A percentile compares a stretch with the other conserved stretches of the same genome.
Evolutionary conservation across 2,797 vertebrate species (phyloP).

Genomic region (Microcaecilia unicolor): DNA sequence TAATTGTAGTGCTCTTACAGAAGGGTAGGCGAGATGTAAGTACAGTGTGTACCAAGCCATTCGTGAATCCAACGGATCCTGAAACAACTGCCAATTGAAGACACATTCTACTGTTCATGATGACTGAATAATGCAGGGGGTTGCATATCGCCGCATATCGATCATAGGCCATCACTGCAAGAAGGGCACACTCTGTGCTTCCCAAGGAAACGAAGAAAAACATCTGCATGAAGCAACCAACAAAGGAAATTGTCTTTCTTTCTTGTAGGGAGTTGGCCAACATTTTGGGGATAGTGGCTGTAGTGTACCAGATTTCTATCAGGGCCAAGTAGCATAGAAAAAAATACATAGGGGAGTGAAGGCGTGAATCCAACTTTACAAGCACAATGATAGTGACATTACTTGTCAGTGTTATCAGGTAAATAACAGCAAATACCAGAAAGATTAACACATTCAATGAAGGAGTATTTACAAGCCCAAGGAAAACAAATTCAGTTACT

Average conservation of each 20-base stretch:
- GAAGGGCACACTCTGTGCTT: conserved; percentile 1
- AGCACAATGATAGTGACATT: conserved; percentile 2
- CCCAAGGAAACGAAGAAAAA: conserved; percentile 5
- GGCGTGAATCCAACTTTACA: background rate
- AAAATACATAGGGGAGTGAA: conserved; percentile 6
- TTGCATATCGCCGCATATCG: conserved; percentile 3
- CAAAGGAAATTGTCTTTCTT: background rate
- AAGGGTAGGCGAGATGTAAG: conserved; percentile 2
- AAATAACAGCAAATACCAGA: background rate
- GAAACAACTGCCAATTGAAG: background rate
- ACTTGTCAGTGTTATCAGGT: background rate
- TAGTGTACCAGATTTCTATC: background rate
- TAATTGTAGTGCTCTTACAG: conserved; percentile 1
- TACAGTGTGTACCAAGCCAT: conserved; percentile 4
- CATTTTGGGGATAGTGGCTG: conserved; percentile 3
- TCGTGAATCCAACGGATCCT: conserved; percentile 1
- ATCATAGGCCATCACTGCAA: conserved; percentile 3
- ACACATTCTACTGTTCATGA: conserved; percentile 2
- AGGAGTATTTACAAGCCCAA: background rate
- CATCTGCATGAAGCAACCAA: conserved; percentile 3
- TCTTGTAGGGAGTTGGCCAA: background rate
- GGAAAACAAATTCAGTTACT: conserved; percentile 2
- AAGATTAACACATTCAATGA: background rate
- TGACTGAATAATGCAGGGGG: background rate
- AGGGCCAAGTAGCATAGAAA: conserved; percentile 1